Base-by-base conservation (phyloP, 1,140 invertebrate species). In the Phthorimaea operculella region DNA sequence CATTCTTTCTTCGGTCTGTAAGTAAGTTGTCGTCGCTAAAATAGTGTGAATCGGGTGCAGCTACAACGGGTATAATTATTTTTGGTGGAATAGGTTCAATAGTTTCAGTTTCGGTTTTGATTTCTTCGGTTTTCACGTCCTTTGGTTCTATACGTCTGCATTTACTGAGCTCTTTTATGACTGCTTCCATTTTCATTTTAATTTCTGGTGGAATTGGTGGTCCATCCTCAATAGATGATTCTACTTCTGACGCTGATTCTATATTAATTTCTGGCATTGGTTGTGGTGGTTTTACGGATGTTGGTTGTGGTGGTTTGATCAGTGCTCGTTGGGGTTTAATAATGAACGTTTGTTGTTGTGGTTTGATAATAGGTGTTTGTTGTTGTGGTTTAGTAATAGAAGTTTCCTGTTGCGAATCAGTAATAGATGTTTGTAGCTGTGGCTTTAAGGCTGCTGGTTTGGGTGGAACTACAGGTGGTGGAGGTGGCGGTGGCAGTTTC, bases 111-210 rank as follows among this genome's bases (percentile, higher is more conserved):
- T 16, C 17, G 6, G 6, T 28, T 4, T 28, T 28, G 10, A 63
- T 39, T 53, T 75, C 59, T 59, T 70, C 39, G 39, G 39, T 42
- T 10, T 39, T 63, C 14, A 68, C n/a, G 48, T 71, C 64, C 42
- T 77, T 70, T 55, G 83, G 61, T 68, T 85, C 85, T 18, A 69
- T 55, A 55, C 79, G 68, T 52, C 64, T 66, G 63, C 82, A 85
- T 61, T 79, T 79, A 42, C 83, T 82, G 18, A 89, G 69, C 71
- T 89, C 87, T 33, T 82, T 75, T 51, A 89, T 88, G 11, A 89
- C 87, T 17, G 87, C 87, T 64, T 87, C 85, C 87, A 89, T 87
- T 68, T 88, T 88, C 48, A 82, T 74, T 73, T 88, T 88, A 1
- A 88, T 80, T 61, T 87, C 83, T 14, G 81, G 79, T 16, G 81